A percentile compares a stretch with the other conserved stretches of the same genome.
Conservation (phyloP, 2,888 invertebrate genomes). For the Temnothorax ravouxi region DNA sequence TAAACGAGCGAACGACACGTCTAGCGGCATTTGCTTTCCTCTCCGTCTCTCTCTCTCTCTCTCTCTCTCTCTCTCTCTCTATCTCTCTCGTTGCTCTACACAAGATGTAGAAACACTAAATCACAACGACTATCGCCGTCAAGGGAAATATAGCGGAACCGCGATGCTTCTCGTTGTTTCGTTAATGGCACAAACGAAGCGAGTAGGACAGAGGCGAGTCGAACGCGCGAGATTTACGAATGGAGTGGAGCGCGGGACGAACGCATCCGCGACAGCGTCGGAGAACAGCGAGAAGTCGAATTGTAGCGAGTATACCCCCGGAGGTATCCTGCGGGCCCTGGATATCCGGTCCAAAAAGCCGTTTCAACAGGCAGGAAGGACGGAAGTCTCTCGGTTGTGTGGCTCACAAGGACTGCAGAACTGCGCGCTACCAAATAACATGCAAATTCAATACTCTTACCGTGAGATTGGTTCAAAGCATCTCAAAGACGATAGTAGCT, state of each 20-base stretch:
- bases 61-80: slow-evolving; percentile 8
- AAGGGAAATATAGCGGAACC: slow-evolving; percentile 56
- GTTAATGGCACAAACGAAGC: slow-evolving; percentile 53
- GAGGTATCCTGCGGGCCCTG: slow-evolving; percentile 31
- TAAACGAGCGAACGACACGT: slow-evolving; percentile 40
- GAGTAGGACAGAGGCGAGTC: slow-evolving; percentile 25
- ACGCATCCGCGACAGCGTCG: slow-evolving; percentile 23
- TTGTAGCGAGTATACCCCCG: neutral
- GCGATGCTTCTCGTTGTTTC: slow-evolving; percentile 42
- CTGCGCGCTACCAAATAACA: slow-evolving; percentile 78
- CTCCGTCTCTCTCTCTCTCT: slow-evolving; percentile 2
- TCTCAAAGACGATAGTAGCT: slow-evolving; percentile 68
- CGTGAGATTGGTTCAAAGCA: slow-evolving; percentile 69
- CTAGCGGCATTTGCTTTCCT: slow-evolving; percentile 15
- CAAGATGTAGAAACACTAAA: slow-evolving; percentile 36
- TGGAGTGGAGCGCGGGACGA: neutral
- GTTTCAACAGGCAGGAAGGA: slow-evolving; percentile 51
- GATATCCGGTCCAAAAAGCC: slow-evolving; percentile 47
- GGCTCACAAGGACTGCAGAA: slow-evolving; percentile 64
- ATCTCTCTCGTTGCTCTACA: slow-evolving; percentile 4
- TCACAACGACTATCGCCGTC: slow-evolving; percentile 53
- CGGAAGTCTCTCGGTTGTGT: slow-evolving; percentile 51
- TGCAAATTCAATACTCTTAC: slow-evolving; percentile 81
- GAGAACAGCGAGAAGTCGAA: neutral
- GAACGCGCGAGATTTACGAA: slow-evolving; percentile 47